Evolutionary conservation across 2,888 invertebrate species (phyloP).

Genomic region (Catocala sponsa): DNA sequence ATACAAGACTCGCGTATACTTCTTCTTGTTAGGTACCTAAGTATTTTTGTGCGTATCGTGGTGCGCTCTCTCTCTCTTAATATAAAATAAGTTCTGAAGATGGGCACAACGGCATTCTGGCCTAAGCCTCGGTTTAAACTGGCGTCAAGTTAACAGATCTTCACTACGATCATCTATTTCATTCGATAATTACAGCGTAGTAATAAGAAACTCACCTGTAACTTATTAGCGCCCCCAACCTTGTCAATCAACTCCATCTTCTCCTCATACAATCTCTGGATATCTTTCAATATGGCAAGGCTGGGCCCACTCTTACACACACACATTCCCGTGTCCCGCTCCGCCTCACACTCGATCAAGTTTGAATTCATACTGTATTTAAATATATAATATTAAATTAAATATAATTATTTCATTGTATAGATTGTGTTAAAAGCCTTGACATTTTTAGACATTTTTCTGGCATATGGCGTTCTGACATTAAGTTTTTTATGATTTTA

Average conservation of each 20-base stretch:
- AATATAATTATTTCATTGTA: constrained; percentile 36
- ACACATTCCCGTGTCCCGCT: constrained; percentile 57
- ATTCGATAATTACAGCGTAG: no score
- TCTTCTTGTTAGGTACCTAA: no score
- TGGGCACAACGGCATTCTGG: no score
- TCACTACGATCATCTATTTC: no score
- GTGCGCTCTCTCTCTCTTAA: no score
- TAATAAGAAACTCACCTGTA: constrained; percentile 58
- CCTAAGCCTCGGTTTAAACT: no score
- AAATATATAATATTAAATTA: constrained; percentile 13
- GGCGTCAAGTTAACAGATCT: no score
- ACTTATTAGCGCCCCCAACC: constrained; percentile 65
- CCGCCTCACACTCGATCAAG: constrained; percentile 61
- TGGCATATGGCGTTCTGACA: constrained; percentile 3
- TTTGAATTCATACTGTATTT: constrained; percentile 58
- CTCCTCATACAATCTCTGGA: constrained; percentile 89
- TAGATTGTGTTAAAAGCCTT: constrained; percentile 10
- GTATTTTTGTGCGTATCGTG: no score
- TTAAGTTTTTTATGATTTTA: no score
- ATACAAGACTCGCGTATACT: no score
- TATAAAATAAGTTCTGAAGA: no score
- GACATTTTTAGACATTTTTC: constrained; percentile 30
- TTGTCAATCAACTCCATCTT: constrained; percentile 88
- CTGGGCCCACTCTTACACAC: constrained; percentile 62
- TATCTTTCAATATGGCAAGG: constrained; percentile 87